A percentile compares a stretch with the other conserved stretches of the same genome.
These are phyloP conservation scores for Passer domesticus DNA, from an alignment of 2,113 vertebrate genomes.

Conservation along the genomic window DNA sequence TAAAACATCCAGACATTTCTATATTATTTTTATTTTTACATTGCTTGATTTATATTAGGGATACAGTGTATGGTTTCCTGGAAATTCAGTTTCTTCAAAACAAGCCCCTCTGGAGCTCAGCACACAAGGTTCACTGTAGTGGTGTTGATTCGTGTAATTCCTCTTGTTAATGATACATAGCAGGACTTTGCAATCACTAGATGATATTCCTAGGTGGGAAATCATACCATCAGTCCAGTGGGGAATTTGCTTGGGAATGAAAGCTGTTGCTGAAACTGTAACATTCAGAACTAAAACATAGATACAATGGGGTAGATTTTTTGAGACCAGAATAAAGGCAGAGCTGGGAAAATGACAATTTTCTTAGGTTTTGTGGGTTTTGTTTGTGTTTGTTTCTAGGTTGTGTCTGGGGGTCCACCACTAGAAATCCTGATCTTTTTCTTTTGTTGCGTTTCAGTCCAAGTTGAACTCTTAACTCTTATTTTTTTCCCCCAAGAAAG, in stretches of 20 bases:
- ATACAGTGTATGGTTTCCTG: neutral
- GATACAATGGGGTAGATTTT: neutral
- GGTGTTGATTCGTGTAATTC: neutral
- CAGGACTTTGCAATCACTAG: neutral
- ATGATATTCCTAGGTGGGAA: neutral
- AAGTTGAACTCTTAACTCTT: neutral
- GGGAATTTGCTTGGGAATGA: neutral
- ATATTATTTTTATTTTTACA: neutral
- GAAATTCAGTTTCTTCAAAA: neutral
- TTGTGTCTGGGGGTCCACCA: neutral
- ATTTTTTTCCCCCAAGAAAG: neutral
- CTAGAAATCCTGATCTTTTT: neutral
- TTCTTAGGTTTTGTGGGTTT: neutral
- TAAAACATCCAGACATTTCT: neutral
- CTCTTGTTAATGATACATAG: neutral
- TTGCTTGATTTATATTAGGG: neutral
- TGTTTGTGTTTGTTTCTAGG: neutral
- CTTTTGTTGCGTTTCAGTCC: neutral
- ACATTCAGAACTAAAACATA: neutral
- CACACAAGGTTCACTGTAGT: neutral
- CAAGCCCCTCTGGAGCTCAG: neutral
- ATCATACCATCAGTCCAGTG: neutral
- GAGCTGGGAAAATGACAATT: neutral
- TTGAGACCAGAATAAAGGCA: neutral
- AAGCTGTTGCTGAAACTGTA: conserved; percentile 7